A percentile compares a stretch with the other conserved stretches of the same genome.
Evolutionary conservation across 2,888 invertebrate species (phyloP).

Genomic region (Gandaritis pyraliata): DNA sequence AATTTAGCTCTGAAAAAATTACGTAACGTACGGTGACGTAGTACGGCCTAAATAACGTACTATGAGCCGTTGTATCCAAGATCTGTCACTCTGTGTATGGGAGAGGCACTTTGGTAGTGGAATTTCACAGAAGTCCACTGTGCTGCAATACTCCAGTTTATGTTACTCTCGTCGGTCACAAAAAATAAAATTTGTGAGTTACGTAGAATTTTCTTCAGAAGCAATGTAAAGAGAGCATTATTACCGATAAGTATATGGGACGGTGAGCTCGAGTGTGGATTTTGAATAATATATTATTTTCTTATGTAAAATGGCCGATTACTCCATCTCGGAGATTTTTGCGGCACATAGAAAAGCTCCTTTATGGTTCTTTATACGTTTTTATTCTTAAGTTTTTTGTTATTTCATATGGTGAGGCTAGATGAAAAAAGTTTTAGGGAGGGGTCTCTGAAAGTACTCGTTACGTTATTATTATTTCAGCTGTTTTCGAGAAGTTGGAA

Average conservation of each 20-base stretch:
- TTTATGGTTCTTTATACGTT: slow-evolving; percentile 80
- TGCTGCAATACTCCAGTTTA: no score
- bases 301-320: slow-evolving; percentile 84
- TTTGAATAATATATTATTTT: slow-evolving; percentile 85
- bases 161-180: no score
- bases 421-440: slow-evolving; percentile 32
- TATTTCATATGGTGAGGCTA: slow-evolving; percentile 52
- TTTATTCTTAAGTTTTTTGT: slow-evolving; percentile 73
- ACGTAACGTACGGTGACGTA: no score
- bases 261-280: slow-evolving; percentile 73
- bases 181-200: slow-evolving; percentile 26
- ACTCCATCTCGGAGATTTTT: slow-evolving; percentile 79
- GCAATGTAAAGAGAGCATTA: slow-evolving; percentile 68
- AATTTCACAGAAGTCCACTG: no score
- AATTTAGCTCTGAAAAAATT: no score
- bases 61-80: no score
- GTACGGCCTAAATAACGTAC: no score
- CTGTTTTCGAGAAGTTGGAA: neutral
- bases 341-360: slow-evolving; percentile 73
- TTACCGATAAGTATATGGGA: slow-evolving; percentile 80
- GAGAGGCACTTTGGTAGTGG: no score
- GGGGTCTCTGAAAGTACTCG: neutral
- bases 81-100: no score
- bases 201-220: slow-evolving; percentile 35
- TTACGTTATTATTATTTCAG: neutral